Conservation (phyloP, 2,797 vertebrate genomes). For the Cyclura pinguis region DNA sequence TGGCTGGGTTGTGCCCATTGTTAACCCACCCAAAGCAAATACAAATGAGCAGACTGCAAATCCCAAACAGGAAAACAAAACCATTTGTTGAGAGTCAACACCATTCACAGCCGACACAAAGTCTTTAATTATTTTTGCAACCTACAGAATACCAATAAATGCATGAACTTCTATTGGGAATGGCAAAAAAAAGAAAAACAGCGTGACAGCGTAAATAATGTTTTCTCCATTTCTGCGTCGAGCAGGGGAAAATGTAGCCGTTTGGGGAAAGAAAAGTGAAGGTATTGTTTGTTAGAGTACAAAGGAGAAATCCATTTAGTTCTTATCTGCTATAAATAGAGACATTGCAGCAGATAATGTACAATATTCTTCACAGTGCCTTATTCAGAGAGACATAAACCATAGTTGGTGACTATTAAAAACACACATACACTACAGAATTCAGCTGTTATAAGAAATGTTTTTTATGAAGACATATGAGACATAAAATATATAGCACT, state of each 20-base stretch:
- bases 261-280: constrained; percentile 22
- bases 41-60: neutral
- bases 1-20: neutral
- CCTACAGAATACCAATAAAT: neutral
- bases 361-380: constrained; percentile 19
- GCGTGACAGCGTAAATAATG: constrained; percentile 7
- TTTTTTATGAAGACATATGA: constrained; percentile 33
- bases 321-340: constrained; percentile 41
- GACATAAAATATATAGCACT: constrained; percentile 16
- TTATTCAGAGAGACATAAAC: constrained; percentile 24
- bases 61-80: neutral
- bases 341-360: constrained; percentile 36
- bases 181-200: neutral
- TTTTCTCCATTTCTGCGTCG: constrained; percentile 5
- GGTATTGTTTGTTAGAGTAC: constrained; percentile 24
- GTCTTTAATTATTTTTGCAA: constrained; percentile 25
- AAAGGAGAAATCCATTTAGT: constrained; percentile 41
- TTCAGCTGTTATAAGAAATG: constrained; percentile 30
- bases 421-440: neutral
- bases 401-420: neutral
- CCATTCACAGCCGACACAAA: neutral
- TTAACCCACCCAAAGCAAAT: neutral
- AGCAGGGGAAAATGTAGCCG: neutral
- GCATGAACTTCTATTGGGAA: neutral
- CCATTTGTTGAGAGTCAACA: neutral